Conservation (phyloP, 2,888 invertebrate species). For the Mamestra brassicae region DNA sequence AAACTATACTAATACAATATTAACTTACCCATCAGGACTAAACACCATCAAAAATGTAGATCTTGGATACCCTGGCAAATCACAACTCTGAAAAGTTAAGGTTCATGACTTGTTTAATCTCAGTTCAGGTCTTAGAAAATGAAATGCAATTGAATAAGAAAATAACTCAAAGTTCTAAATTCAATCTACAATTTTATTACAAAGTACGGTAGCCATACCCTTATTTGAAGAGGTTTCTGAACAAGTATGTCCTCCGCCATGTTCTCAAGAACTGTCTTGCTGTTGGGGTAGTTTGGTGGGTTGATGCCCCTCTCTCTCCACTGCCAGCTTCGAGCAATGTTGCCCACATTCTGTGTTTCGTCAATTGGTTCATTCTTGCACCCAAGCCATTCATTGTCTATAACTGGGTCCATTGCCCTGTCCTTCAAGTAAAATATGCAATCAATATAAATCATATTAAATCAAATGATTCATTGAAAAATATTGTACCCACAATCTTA, state of each 20-base stretch:
- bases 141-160: background rate
- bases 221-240: slow-evolving; percentile 91
- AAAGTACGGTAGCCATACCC: slow-evolving; percentile 84
- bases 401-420: slow-evolving; percentile 85
- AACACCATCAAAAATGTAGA: slow-evolving; percentile 97
- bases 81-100: slow-evolving; percentile 91
- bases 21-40: slow-evolving; percentile 95
- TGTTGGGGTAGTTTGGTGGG: slow-evolving; percentile 81
- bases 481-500: background rate
- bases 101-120: background rate
- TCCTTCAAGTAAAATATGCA: slow-evolving; percentile 17
- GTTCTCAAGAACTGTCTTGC: slow-evolving; percentile 90
- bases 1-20: background rate
- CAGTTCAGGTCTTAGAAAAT: background rate
- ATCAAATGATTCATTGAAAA: background rate
- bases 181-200: slow-evolving; percentile 1
- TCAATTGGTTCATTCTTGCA: slow-evolving; percentile 84
- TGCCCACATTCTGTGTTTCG: slow-evolving; percentile 81
- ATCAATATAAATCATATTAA: background rate
- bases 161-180: slow-evolving; percentile 1
- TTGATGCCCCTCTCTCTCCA: slow-evolving; percentile 86
- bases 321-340: slow-evolving; percentile 86
- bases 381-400: slow-evolving; percentile 85
- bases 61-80: slow-evolving; percentile 94
- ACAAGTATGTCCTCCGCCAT: slow-evolving; percentile 93